Evolutionary conservation across 2,888 invertebrate species (phyloP).

Genomic region (Liodrosophila aerea): DNA sequence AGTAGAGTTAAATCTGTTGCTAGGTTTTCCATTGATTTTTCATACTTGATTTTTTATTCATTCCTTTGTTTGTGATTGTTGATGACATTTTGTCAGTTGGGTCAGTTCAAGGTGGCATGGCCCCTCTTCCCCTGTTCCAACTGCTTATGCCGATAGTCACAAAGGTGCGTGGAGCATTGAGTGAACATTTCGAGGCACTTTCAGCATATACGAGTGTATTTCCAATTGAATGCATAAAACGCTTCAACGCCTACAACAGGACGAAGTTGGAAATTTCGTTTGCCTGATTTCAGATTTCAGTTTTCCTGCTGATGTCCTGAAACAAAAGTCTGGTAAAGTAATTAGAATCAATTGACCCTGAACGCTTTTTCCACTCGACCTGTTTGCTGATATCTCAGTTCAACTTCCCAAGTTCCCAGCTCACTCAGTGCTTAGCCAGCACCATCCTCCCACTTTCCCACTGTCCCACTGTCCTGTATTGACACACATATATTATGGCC

Average conservation of each 20-base stretch:
- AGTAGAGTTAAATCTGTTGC: not conserved
- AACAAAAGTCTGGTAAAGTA: conserved; percentile 49
- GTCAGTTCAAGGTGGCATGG: not conserved
- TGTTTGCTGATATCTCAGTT: conserved; percentile 54
- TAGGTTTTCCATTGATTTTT: conserved; percentile 1
- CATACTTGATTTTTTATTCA: not conserved
- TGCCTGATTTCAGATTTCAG: conserved; percentile 2
- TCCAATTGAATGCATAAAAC: conserved; percentile 55
- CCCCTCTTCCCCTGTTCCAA: not conserved
- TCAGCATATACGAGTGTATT: conserved; percentile 28
- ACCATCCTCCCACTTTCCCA: no score
- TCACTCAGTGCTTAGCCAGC: no score
- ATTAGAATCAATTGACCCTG: conserved; percentile 69
- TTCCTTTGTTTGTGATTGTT: no score
- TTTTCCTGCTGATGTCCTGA: not conserved
- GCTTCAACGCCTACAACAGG: conserved; percentile 49
- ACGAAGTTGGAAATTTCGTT: conserved; percentile 12
- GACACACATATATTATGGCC: conserved; percentile 25
- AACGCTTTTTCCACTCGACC: conserved; percentile 67
- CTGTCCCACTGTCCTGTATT: conserved; percentile 11
- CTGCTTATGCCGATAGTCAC: no score
- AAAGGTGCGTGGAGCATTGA: not conserved
- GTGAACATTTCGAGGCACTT: conserved; percentile 9
- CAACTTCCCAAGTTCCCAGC: conserved; percentile 2
- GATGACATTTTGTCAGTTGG: not conserved